Evolutionary conservation across 2,113 vertebrate species (phyloP).

Genomic region (Tachysurus fulvidraco): DNA sequence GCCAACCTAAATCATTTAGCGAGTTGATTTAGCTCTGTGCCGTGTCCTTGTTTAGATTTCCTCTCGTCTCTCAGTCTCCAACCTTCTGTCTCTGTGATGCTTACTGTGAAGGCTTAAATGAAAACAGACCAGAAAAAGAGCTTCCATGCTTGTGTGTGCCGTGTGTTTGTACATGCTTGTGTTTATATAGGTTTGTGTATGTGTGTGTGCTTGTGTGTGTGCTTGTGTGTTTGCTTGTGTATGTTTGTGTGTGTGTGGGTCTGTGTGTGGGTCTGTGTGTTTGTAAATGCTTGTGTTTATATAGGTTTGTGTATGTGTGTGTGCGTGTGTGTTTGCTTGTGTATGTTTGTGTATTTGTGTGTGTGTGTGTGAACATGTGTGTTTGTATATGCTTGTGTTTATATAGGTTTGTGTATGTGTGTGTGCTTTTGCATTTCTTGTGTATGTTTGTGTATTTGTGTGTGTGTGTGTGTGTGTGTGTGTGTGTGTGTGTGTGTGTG

Average conservation of each 20-base stretch:
- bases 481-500: too few species aligned
- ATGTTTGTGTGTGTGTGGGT: too few species aligned
- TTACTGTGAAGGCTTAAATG: not conserved
- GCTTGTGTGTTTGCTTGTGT: not conserved
- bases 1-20: not conserved
- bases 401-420: too few species aligned
- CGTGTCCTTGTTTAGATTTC: constrained; percentile 1
- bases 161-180: not conserved
- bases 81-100: not conserved
- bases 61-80: not conserved
- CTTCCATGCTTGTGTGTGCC: not conserved
- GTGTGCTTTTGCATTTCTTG: too few species aligned
- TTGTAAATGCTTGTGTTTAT: not conserved
- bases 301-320: too few species aligned
- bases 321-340: too few species aligned
- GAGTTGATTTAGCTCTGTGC: constrained; percentile 12
- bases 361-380: too few species aligned
- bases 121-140: not conserved
- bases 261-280: not conserved
- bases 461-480: not conserved
- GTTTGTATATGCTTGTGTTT: too few species aligned
- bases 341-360: too few species aligned
- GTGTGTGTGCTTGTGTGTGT: not conserved
- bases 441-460: not conserved
- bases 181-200: too few species aligned